phyloP scores from a whole-genome alignment of 30 jellyfish, hydroid and myxozoan species.

The Pseudorhiza aurosa region DNA sequence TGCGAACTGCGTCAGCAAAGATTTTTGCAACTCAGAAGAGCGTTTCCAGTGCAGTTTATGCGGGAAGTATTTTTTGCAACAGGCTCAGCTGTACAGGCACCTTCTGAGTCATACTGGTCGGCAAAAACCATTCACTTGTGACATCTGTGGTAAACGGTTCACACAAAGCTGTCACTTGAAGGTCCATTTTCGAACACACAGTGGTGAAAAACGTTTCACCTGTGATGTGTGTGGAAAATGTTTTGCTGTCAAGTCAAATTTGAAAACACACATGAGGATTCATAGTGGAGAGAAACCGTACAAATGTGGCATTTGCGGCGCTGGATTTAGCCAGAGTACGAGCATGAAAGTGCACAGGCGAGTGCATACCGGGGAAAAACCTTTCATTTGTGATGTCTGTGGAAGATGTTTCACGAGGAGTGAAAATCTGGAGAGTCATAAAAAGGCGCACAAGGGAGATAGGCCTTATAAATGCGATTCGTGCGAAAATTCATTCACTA shows the following conservation, averaged over 20 bases:
- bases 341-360: background rate
- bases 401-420: constrained; percentile 8
- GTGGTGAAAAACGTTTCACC: constrained; percentile 6
- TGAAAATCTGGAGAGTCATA: constrained; percentile 4
- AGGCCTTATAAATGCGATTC: constrained; percentile 31
- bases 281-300: constrained; percentile 46
- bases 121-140: constrained; percentile 21
- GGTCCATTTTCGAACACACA: constrained; percentile 8
- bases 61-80: background rate
- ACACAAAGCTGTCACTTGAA: constrained; percentile 6
- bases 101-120: constrained; percentile 12
- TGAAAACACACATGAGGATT: constrained; percentile 10
- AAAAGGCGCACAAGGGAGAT: constrained; percentile 18
- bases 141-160: constrained; percentile 22
- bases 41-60: background rate
- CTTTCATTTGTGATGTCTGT: constrained; percentile 12
- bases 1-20: background rate
- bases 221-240: constrained; percentile 53
- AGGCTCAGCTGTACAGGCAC: background rate
- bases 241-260: background rate
- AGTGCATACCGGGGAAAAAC: background rate
- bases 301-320: constrained; percentile 37
- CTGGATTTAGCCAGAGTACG: constrained; percentile 14
- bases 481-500: background rate
- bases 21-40: background rate